These are phyloP conservation scores for Platypus cylindrus DNA, from an alignment of 2,888 invertebrate species.

Conservation along the genomic window DNA sequence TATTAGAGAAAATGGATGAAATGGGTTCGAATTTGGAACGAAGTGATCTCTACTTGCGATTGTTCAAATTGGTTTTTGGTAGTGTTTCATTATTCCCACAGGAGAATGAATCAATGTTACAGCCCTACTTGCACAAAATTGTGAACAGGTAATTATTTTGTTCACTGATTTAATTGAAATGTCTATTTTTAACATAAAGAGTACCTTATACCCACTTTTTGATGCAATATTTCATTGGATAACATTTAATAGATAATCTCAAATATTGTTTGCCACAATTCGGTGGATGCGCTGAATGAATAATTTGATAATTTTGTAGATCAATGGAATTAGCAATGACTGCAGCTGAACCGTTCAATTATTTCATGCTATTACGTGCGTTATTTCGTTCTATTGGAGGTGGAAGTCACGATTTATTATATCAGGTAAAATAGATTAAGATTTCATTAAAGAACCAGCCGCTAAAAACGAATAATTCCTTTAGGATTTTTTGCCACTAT, in stretches of 20 bases:
- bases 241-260: no score
- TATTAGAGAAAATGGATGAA: conserved; percentile 88
- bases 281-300: no score
- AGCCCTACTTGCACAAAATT: conserved; percentile 92
- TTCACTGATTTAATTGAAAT: neutral
- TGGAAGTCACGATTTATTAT: conserved; percentile 91
- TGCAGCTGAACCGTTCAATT: conserved; percentile 95
- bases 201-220: no score
- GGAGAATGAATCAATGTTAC: conserved; percentile 94
- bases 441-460: neutral
- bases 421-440: conserved; percentile 44
- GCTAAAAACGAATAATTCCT: neutral
- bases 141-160: conserved; percentile 54
- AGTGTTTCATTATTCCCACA: conserved; percentile 90
- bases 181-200: no score
- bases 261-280: no score
- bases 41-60: conserved; percentile 81
- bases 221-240: no score
- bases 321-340: conserved; percentile 93
- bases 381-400: conserved; percentile 95
- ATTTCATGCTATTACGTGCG: conserved; percentile 84
- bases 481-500: conserved; percentile 78
- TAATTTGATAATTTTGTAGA: conserved; percentile 39
- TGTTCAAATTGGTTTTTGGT: conserved; percentile 95
- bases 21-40: conserved; percentile 92